Evolutionary conservation across 2,888 invertebrate genomes (phyloP).

Genomic region (Nomada hirtipes): DNA sequence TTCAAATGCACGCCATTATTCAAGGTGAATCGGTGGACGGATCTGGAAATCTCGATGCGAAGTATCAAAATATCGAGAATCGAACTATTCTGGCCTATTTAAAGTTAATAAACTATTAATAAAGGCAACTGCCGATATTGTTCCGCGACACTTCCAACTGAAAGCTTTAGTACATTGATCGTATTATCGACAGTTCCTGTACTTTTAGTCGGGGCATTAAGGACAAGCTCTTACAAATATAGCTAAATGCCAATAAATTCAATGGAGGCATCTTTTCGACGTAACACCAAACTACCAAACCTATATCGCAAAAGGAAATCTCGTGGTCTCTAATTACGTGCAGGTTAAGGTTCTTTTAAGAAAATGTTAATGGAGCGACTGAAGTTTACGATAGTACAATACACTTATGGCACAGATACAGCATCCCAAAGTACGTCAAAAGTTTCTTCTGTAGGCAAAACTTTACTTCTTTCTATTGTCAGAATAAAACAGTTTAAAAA

Average conservation of each 20-base stretch:
- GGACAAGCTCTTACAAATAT: constrained; percentile 26
- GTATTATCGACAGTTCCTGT: constrained; percentile 60
- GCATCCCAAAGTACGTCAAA: too few relatives aligned
- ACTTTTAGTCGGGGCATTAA: constrained; percentile 57
- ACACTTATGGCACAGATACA: too few relatives aligned
- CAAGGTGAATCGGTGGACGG: constrained; percentile 6
- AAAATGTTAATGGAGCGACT: too few relatives aligned
- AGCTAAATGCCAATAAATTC: constrained; percentile 37
- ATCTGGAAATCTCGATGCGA: constrained; percentile 12
- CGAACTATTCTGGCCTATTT: constrained; percentile 35
- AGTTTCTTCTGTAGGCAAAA: too few relatives aligned
- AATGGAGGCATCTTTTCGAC: background rate
- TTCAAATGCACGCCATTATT: constrained; percentile 16
- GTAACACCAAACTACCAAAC: background rate
- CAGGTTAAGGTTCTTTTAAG: too few relatives aligned
- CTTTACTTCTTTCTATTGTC: too few relatives aligned
- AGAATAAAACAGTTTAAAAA: too few relatives aligned
- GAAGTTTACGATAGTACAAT: too few relatives aligned
- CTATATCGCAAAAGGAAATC: background rate
- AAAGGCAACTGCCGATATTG: constrained; percentile 50
- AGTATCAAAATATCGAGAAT: constrained; percentile 31
- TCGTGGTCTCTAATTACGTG: too few relatives aligned
- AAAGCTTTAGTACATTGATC: constrained; percentile 47
- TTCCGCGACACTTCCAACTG: constrained; percentile 43
- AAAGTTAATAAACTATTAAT: constrained; percentile 55